Percentiles rank a stretch among this genome's conserved stretches.
Evolutionary conservation across 2,797 vertebrate genomes (phyloP).

Genomic region (Glossophaga mutica): DNA sequence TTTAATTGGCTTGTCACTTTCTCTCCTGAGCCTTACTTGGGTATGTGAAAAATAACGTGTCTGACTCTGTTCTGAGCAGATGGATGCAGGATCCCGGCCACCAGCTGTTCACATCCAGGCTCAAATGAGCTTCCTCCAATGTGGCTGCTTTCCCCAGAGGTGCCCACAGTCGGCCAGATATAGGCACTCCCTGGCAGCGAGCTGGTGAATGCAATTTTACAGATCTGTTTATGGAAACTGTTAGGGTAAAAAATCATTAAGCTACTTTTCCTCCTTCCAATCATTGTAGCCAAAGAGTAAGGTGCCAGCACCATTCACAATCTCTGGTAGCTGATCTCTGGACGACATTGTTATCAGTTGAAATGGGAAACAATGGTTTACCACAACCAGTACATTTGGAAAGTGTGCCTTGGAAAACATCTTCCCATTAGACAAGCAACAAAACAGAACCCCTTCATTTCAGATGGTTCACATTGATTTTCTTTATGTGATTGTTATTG

Average conservation of each 20-base stretch:
- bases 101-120: slow-evolving; percentile 41
- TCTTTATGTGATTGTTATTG: slow-evolving; percentile 70
- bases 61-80: slow-evolving; percentile 59
- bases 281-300: slow-evolving; percentile 35
- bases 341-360: slow-evolving; percentile 36
- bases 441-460: slow-evolving; percentile 61
- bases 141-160: slow-evolving; percentile 5
- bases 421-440: slow-evolving; percentile 55
- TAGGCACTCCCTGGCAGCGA: neutral
- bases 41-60: slow-evolving; percentile 28
- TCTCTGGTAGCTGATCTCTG: slow-evolving; percentile 35
- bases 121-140: slow-evolving; percentile 36
- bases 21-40: slow-evolving; percentile 38
- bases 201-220: slow-evolving; percentile 50
- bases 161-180: neutral
- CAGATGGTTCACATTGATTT: slow-evolving; percentile 64
- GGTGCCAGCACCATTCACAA: neutral
- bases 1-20: slow-evolving; percentile 49
- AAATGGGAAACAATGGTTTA: slow-evolving; percentile 32
- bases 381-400: slow-evolving; percentile 28
- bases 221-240: slow-evolving; percentile 49
- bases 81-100: slow-evolving; percentile 46
- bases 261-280: slow-evolving; percentile 32
- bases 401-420: slow-evolving; percentile 59
- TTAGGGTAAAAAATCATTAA: slow-evolving; percentile 46